Evolutionary conservation across 2,797 vertebrate species (phyloP), one percentile per base, ranked within the genome.

Genomic region (Spinibarbus caldwelli): DNA sequence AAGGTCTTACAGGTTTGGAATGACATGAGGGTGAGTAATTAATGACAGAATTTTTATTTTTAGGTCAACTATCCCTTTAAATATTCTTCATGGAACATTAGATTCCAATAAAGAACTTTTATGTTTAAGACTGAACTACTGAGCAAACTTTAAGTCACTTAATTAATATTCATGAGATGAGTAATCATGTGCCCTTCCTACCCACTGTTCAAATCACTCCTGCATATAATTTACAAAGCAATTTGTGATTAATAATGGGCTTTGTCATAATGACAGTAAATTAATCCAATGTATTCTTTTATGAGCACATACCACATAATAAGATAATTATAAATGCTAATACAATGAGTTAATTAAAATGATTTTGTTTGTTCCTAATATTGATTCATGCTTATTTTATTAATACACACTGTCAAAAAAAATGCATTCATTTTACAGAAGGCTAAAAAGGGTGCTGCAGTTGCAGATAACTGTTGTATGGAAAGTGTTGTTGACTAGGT

Each of bases 211-310:
- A 78, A 78, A 57, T 31, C 57, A 79, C 2, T 78, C n/a, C 17
- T 21, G 77, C 59, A 31, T 78, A 43, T 62, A 1, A 29, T 66
- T 66, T 47, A 45, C 21, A 45, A 66, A 23, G 6, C 41, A 43
- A 1, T 29, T 43, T 62, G n/a, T 41, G 10, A 43, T 71, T 71
- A 57, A 57, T 80, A 49, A 47, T 5, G 29, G 26, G 23, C 6
- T 62, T 62, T 79, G 15, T 31, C 59, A 70, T 41, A 71, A 70
- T 70, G 78, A 41, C 31, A 54, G 66, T 57, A 36, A 81, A 71
- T 81, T 3, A 52, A 71, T 43, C 45, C 80, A 31, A 12, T 26
- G 15, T 19, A 10, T 77, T 78, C 15, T 29, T 59, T 78, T 34
- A 23, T 62, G 54, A 59, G 54, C n/a, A 43, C 15, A 7, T 43